These are phyloP conservation scores for Myopa tessellatipennis DNA, from an alignment of 2,888 invertebrate species.

Conservation along the genomic window DNA sequence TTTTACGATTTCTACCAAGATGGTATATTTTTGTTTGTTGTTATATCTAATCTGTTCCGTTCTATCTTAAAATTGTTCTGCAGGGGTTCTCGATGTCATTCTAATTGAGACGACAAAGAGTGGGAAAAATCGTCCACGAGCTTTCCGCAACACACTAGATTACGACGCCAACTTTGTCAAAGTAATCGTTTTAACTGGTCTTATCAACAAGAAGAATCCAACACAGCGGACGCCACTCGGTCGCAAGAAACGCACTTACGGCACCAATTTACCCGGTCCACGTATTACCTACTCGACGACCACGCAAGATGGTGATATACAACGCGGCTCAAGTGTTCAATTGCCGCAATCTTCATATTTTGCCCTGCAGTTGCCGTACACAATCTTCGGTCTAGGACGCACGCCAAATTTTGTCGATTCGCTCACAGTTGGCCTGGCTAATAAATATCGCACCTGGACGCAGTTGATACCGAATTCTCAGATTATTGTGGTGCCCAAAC, in stretches of 20 bases:
- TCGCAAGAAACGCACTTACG: slow-evolving; percentile 82
- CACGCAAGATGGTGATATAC: slow-evolving; percentile 85
- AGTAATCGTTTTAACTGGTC: slow-evolving; percentile 90
- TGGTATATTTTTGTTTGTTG: slow-evolving; percentile 69
- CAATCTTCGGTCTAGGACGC: slow-evolving; percentile 95
- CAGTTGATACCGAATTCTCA: slow-evolving; percentile 98
- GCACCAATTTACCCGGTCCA: slow-evolving; percentile 93
- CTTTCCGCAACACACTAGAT: slow-evolving; percentile 87
- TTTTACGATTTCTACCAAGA: slow-evolving; percentile 96
- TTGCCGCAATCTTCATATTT: slow-evolving; percentile 92
- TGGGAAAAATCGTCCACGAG: slow-evolving; percentile 74
- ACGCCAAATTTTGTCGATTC: slow-evolving; percentile 97
- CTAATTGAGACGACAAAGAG: slow-evolving; percentile 73
- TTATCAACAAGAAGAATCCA: slow-evolving; percentile 78
- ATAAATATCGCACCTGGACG: slow-evolving; percentile 80
- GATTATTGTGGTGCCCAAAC: slow-evolving; percentile 93
- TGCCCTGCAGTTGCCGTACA: slow-evolving; percentile 93
- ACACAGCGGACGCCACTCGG: slow-evolving; percentile 80
- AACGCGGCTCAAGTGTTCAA: slow-evolving; percentile 87
- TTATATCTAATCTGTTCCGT: not conserved
- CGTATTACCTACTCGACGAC: slow-evolving; percentile 87
- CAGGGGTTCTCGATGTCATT: slow-evolving; percentile 84
- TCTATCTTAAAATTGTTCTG: not conserved
- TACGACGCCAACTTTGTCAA: slow-evolving; percentile 97
- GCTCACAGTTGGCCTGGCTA: slow-evolving; percentile 83